Conservation (phyloP, 1,140 invertebrate genomes). For the Potamilus streckersoni region DNA sequence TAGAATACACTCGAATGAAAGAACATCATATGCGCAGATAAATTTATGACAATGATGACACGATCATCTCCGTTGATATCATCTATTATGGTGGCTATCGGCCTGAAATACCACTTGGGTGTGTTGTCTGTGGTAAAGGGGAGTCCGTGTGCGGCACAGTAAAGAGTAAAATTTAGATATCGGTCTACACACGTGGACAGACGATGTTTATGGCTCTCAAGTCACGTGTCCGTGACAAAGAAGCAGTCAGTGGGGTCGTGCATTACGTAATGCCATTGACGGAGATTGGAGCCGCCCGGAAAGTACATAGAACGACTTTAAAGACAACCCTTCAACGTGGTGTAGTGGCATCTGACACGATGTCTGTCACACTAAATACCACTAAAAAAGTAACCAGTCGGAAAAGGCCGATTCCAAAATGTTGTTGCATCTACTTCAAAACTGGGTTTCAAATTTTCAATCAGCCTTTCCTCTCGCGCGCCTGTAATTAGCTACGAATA, state of each 20-base stretch:
- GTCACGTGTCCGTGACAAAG: slow-evolving; percentile 16
- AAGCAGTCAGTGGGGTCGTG: slow-evolving; percentile 2
- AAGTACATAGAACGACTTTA: slow-evolving; percentile 1
- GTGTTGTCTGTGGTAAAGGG: slow-evolving; percentile 19
- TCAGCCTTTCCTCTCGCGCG: no score
- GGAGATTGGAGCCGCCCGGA: slow-evolving; percentile 14
- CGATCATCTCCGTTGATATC: not conserved
- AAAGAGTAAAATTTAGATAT: slow-evolving; percentile 1
- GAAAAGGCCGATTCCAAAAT: slow-evolving; percentile 7
- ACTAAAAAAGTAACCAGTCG: slow-evolving; percentile 10
- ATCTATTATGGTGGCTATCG: slow-evolving; percentile 10
- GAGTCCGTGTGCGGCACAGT: slow-evolving; percentile 13
- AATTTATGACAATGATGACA: slow-evolving; percentile 9
- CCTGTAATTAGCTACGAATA: no score
- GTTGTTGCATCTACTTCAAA: not conserved
- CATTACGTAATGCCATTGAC: slow-evolving; percentile 13
- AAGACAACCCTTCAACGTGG: not conserved
- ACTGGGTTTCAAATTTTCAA: not conserved
- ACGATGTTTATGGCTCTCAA: slow-evolving; percentile 13
- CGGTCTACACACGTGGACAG: slow-evolving; percentile 2
- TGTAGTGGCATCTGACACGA: not conserved
- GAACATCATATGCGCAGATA: slow-evolving; percentile 10
- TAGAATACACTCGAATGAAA: slow-evolving; percentile 21
- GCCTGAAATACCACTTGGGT: slow-evolving; percentile 11
- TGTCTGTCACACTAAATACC: slow-evolving; percentile 6